Base-by-base conservation (phyloP, 2,888 invertebrate genomes). In the Andrena minutula region DNA sequence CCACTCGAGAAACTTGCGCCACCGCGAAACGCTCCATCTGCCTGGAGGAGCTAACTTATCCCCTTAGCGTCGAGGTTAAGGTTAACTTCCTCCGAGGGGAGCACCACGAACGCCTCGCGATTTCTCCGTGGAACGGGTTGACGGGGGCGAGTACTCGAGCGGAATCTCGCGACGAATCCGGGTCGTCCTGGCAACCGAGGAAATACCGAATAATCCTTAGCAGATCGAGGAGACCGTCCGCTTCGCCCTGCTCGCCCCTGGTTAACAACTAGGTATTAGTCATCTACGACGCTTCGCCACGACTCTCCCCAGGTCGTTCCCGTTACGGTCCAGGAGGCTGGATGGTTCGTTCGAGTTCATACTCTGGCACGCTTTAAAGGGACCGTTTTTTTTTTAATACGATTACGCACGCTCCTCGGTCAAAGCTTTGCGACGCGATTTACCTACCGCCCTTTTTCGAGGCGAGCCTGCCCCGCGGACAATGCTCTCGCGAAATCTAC, bases 361-460 rank as follows among this genome's bases (percentile, higher is more conserved):
- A 68, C 68, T 51, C 53, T 32, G 68, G 53, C 68, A 68, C 68
- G 68, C 53, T 68, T 68, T 53, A 53, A 69, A 35, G 56, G 69
- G 56, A 26, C 35, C 56, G 56, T 10, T 58, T 32, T 32, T 28
- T 58, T 66, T 70, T 70, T 70, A 60, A 70, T 60, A 60, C 70
- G 70, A 70, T 70, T 70, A 47, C 60, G 70, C 47, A 20, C 70
- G 70, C 60, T 58, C 0, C 28, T n/a, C 35, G 60, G 58, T 70
- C 58, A 70, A 70, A 70, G 70, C 41, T 23, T 12, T 23, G 58
- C 69, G 12, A 41, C 26, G 56, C 69, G 32, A 16, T n/a, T 16
- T 26, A 16, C 26, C 26, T n/a, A n/a, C 47, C 28, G 61, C 6
- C 20, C 26, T 47, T 60, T 61, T 47, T 20, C 60, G 28, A 20